Percentiles rank a stretch among this genome's conserved stretches.
Conservation (phyloP, 92 coral and sea anemone genomes). For the Paragorgia papillata region DNA sequence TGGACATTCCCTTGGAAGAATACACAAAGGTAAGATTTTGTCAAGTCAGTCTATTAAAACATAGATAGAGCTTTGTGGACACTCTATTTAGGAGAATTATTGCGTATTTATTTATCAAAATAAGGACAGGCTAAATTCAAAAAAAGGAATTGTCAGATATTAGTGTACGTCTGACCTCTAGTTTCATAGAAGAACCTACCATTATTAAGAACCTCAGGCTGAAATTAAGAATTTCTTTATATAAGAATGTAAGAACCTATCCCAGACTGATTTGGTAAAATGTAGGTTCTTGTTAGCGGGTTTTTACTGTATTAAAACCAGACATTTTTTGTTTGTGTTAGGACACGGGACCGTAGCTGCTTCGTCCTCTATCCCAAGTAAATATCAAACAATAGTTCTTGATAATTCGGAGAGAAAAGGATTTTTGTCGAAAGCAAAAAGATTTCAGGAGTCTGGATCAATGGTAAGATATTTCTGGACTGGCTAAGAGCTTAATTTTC, state of each 20-base stretch:
- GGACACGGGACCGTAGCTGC: constrained; percentile 98
- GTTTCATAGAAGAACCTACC: no score
- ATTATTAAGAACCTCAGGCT: no score
- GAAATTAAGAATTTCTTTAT: no score
- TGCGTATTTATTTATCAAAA: no score
- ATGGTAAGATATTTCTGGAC: constrained; percentile 63
- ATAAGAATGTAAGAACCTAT: no score
- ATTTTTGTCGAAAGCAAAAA: constrained; percentile 76
- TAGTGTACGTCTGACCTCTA: no score
- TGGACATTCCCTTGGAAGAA: constrained; percentile 79
- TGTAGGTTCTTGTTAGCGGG: no score
- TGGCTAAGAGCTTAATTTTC: no score
- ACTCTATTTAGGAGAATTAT: neutral
- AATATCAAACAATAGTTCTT: constrained; percentile 85
- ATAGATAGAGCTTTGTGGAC: neutral
- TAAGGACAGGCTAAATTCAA: no score
- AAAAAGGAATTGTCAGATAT: no score
- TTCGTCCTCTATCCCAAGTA: constrained; percentile 93
- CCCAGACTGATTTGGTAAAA: no score
- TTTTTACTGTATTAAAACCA: no score
- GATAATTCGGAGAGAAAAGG: constrained; percentile 96
- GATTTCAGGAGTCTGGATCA: constrained; percentile 57
- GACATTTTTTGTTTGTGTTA: constrained; percentile 15
- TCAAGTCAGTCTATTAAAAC: neutral
- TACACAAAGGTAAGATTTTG: constrained; percentile 77